These are phyloP conservation scores for Bradypus variegatus DNA, from an alignment of 2,797 vertebrate species.

Conservation along the genomic window DNA sequence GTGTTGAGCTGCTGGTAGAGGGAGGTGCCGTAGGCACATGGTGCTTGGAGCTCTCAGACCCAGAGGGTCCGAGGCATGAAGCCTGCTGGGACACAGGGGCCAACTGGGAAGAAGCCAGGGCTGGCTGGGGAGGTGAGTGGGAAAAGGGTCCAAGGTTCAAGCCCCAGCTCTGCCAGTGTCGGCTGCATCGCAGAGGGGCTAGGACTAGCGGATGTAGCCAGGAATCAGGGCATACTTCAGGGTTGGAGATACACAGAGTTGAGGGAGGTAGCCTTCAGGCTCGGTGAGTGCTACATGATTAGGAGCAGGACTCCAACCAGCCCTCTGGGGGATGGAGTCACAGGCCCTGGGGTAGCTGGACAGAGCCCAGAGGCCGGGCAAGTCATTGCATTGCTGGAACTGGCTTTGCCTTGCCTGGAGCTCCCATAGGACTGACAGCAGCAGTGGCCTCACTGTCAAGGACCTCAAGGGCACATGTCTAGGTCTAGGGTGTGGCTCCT, in stretches of 20 bases:
- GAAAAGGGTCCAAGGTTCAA: neutral
- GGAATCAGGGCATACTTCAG: neutral
- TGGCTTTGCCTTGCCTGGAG: neutral
- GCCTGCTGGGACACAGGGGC: neutral
- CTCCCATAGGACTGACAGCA: no score
- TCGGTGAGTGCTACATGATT: neutral
- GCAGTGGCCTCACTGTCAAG: no score
- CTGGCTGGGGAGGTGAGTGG: neutral
- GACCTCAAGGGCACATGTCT: no score
- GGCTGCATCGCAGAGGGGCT: neutral
- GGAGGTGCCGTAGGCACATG: neutral
- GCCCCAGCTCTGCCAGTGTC: neutral
- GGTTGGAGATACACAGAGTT: neutral
- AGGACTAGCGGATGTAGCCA: neutral
- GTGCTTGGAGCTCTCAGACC: neutral
- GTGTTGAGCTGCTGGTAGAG: neutral
- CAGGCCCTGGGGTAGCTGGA: neutral
- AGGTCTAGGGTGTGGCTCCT: rapidly evolving
- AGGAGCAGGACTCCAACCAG: neutral
- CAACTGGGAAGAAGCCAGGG: neutral
- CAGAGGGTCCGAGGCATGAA: neutral
- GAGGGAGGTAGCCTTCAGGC: neutral
- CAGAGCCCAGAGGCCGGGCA: neutral
- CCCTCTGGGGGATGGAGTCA: neutral
- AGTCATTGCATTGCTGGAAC: neutral